phyloP scores from a whole-genome alignment of 2,888 invertebrate species.

The Stictocephala bisonia region DNA sequence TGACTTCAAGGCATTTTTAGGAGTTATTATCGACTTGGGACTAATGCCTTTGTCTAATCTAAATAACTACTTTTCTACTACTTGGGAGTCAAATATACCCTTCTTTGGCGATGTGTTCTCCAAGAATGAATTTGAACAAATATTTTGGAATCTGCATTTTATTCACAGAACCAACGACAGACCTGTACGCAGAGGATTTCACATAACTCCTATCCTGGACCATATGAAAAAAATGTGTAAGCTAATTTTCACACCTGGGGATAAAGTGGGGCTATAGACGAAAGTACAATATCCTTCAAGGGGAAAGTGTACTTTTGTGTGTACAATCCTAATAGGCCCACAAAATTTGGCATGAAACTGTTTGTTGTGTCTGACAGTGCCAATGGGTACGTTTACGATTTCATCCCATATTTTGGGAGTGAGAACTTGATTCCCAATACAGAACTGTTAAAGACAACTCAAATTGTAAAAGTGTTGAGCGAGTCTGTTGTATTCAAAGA shows the following conservation, averaged over 20 bases:
- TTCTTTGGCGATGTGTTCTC: neutral
- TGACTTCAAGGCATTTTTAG: neutral
- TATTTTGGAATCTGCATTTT: slow-evolving; percentile 12
- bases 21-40: neutral
- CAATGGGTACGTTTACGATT: slow-evolving; percentile 10
- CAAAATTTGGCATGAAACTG: slow-evolving; percentile 10
- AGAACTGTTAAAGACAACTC: slow-evolving; percentile 4
- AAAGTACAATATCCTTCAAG: slow-evolving; percentile 15
- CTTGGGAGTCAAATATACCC: neutral
- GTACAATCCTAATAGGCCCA: slow-evolving; percentile 12
- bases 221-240: slow-evolving; percentile 11
- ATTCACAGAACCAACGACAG: neutral
- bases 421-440: neutral
- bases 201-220: neutral
- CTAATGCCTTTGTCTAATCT: neutral
- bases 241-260: neutral
- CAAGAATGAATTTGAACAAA: neutral
- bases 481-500: neutral
- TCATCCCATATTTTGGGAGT: slow-evolving; percentile 5
- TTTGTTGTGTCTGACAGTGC: slow-evolving; percentile 8
- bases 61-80: neutral
- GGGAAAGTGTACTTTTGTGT: slow-evolving; percentile 8
- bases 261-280: slow-evolving; percentile 6
- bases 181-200: neutral
- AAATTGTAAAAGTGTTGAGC: neutral